A percentile compares a stretch with the other conserved stretches of the same genome.
Conservation (phyloP, 2,113 vertebrate genomes). For the Gobiocypris rarus region DNA sequence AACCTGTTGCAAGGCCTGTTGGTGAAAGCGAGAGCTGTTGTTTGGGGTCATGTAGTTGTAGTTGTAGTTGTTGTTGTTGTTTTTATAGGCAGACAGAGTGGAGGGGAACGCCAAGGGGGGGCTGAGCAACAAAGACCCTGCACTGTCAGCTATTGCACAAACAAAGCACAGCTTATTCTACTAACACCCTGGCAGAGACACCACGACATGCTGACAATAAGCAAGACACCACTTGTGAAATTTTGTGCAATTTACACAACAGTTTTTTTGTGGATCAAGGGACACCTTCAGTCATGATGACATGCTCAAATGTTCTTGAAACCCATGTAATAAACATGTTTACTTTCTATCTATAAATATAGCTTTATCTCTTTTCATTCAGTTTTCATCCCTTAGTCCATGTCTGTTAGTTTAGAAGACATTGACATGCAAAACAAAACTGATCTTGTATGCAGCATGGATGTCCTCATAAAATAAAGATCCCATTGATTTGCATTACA, state of each 20-base stretch:
- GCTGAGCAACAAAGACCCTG: constrained; percentile 60
- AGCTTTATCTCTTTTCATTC: no score
- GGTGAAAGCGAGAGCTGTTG: constrained; percentile 1
- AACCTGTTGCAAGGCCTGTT: no score
- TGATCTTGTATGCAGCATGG: background rate
- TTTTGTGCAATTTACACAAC: constrained; percentile 52
- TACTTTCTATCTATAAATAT: background rate
- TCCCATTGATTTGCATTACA: background rate
- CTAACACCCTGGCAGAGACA: constrained; percentile 56
- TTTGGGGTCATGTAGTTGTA: constrained; percentile 22
- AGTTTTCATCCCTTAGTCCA: no score
- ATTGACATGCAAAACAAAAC: no score
- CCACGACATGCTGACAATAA: constrained; percentile 56
- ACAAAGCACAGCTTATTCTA: constrained; percentile 66
- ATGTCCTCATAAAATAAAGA: background rate
- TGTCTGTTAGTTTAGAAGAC: no score
- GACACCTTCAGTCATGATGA: background rate
- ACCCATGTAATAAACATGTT: background rate
- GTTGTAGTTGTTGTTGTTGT: constrained; percentile 48
- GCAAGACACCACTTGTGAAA: constrained; percentile 41
- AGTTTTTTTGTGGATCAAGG: constrained; percentile 33
- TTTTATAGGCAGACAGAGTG: constrained; percentile 25
- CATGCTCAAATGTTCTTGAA: background rate
- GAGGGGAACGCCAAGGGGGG: constrained; percentile 15
- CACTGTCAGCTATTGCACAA: constrained; percentile 63